Evolutionary conservation across 2,113 vertebrate genomes (phyloP), one percentile per base, ranked within the genome.

Genomic region (Nycticorax nycticorax): DNA sequence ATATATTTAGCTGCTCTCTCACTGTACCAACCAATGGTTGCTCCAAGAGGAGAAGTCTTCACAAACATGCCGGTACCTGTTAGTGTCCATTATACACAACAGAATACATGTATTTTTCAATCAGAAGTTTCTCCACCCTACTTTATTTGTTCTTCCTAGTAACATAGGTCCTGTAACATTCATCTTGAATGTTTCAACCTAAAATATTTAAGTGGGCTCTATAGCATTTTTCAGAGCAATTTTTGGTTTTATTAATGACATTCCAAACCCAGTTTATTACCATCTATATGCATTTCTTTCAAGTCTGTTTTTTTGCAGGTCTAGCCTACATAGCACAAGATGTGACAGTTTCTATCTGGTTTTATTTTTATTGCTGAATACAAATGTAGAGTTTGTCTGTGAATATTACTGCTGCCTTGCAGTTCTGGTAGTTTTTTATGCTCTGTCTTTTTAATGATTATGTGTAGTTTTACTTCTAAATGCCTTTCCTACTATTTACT

Each of bases 281-380:
- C 62, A 80, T n/a, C 14, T 55, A 28, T 68, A 11, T 60, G 69
- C 83, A 76, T 84, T 97, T 96, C 86, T 96, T 93, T 91, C 66
- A 60, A 89, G 75, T 92, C 92, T 91, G 88, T 41, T 94, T 97
- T 41, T 96, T 79, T 93, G 76, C 67, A 93, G 63, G 78, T 92
- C 80, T 92, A 92, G 91, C 67, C 78, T 94, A 75, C 81, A 35
- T 62, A 88, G 93, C 88, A 77, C 84, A 75, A 26, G 82, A 84
- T 92, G 82, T 94, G 96, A 95, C 96, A 89, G 85, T 60, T 98
- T 94, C 95, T 96, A 26, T 82, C 84, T 89, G 45, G 71, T 92
- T 97, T 96, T 95, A 79, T 96, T 97, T 97, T 93, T 90, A 64
- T 80, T 95, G 86, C 85, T 89, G 86, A 91, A 90, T 87, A 88